These are phyloP conservation scores for Cheirogaleus major DNA, from an alignment of 2,797 vertebrate genomes.

Conservation along the genomic window DNA sequence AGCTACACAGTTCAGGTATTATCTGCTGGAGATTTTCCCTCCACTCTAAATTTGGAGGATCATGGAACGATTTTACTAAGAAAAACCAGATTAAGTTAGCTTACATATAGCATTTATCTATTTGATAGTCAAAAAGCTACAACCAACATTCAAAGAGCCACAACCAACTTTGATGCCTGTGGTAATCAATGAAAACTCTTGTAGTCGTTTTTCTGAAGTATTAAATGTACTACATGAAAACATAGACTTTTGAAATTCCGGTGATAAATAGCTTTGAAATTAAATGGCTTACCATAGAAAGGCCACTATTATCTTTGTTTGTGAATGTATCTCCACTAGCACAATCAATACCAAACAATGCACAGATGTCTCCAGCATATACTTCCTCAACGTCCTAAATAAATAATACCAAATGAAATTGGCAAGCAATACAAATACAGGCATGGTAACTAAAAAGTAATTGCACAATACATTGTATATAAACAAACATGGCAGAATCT, in stretches of 20 bases:
- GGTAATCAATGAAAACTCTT: neutral
- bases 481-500: neutral
- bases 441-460: neutral
- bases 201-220: neutral
- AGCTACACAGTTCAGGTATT: neutral
- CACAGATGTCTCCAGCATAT: slow-evolving; percentile 96
- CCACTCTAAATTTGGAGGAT: neutral
- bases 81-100: neutral
- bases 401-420: neutral
- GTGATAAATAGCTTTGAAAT: neutral
- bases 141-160: neutral
- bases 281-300: slow-evolving; percentile 93
- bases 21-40: neutral
- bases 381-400: slow-evolving; percentile 94
- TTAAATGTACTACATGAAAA: neutral
- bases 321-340: slow-evolving; percentile 98
- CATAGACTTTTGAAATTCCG: neutral
- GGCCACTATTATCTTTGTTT: slow-evolving; percentile 85
- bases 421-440: neutral
- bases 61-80: neutral
- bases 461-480: neutral
- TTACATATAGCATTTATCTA: neutral
- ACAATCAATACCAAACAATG: slow-evolving; percentile 97
- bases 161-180: neutral
- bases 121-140: neutral